Conservation (phyloP, 2,888 invertebrate genomes). For the Catocala fraxini region DNA sequence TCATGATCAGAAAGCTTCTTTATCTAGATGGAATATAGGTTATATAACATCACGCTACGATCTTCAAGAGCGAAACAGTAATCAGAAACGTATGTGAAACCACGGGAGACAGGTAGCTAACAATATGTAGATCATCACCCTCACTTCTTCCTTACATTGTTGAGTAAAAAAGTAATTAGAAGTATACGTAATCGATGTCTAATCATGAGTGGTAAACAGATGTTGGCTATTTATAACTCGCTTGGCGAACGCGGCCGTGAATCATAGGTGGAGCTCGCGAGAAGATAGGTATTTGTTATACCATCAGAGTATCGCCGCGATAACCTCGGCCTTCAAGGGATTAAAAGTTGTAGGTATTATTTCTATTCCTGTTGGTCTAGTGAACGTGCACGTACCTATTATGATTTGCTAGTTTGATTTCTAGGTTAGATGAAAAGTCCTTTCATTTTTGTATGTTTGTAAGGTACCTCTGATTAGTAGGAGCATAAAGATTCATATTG, state of each 20-base stretch:
- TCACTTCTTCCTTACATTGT: background rate
- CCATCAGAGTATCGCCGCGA: slow-evolving; percentile 34
- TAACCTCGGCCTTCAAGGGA: slow-evolving; percentile 35
- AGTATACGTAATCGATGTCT: background rate
- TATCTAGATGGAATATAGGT: too few relatives aligned
- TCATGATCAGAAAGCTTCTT: too few relatives aligned
- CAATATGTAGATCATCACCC: background rate
- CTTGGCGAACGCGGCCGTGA: slow-evolving; percentile 43
- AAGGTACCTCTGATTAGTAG: too few relatives aligned
- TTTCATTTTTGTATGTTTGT: too few relatives aligned
- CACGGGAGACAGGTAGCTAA: background rate
- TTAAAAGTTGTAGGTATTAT: background rate
- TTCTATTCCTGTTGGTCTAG: too few relatives aligned
- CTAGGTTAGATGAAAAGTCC: too few relatives aligned
- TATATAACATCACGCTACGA: too few relatives aligned
- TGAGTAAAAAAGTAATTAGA: background rate
- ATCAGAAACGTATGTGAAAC: too few relatives aligned
- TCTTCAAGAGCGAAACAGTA: too few relatives aligned
- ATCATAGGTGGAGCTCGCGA: slow-evolving; percentile 41
- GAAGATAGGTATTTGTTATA: slow-evolving; percentile 30
- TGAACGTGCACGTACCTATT: too few relatives aligned
- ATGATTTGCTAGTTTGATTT: too few relatives aligned
- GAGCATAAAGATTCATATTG: too few relatives aligned
- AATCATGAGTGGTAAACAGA: slow-evolving; percentile 10
- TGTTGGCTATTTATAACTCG: slow-evolving; percentile 40